Percentiles rank a stretch among this genome's conserved stretches.
Evolutionary conservation across 2,888 invertebrate species (phyloP).

Genomic region (Toxonevra muliebris): DNA sequence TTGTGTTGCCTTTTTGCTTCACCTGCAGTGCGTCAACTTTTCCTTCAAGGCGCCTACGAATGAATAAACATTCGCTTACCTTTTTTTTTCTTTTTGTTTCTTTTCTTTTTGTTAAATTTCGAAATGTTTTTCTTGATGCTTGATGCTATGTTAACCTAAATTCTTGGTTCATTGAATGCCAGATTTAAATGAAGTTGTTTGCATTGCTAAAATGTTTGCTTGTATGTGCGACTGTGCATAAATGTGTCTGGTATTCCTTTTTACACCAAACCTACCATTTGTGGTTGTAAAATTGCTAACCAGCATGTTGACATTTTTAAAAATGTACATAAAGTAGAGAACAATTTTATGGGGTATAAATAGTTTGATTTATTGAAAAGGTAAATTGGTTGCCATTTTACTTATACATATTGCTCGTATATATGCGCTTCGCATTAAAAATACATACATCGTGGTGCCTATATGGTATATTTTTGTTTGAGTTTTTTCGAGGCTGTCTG

Average conservation of each 20-base stretch:
- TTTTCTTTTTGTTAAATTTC: neutral
- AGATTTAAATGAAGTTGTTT: constrained; percentile 23
- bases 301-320: neutral
- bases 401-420: no score
- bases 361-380: no score
- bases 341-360: no score
- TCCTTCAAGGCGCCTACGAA: neutral
- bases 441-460: no score
- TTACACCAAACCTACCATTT: constrained; percentile 1
- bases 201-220: constrained; percentile 15
- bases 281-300: constrained; percentile 8
- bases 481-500: no score
- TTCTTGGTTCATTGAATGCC: constrained; percentile 25
- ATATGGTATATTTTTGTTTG: no score
- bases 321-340: no score
- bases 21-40: no score
- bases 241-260: neutral
- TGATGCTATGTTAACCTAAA: neutral
- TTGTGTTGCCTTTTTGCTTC: neutral
- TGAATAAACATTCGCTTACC: neutral
- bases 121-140: no score
- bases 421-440: no score
- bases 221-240: neutral
- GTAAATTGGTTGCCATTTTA: no score
- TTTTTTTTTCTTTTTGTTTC: neutral